Evolutionary conservation across 2,797 vertebrate genomes (phyloP), one percentile per base, ranked within the genome.

Genomic region (Scomberomorus guttatus): DNA sequence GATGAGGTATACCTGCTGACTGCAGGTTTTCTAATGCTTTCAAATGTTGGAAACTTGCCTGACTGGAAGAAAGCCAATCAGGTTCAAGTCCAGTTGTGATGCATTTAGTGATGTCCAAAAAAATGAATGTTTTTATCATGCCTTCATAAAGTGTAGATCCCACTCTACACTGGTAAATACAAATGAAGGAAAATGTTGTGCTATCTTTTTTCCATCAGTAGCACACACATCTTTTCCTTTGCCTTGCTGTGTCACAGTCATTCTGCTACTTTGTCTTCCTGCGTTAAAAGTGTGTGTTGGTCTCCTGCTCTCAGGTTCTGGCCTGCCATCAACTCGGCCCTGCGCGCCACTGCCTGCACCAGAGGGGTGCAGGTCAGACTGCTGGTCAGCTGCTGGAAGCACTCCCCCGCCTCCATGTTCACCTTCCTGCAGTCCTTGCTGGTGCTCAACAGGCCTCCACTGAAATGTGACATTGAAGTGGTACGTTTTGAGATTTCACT

Each of bases 311-410:
- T 22, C 75, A 96, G 96, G 85, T 96, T 94, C 87, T 97, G 95
- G 95, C 94, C 95, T 0, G 64, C 80, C 50, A 94, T 96, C 3
- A 96, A 96, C 84, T 82, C 89, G 0, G 91, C 92, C 0, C 77
- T 96, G 55, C 93, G 95, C 0, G 86, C 89, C 0, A 95, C 94
- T 0, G 94, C 95, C 3, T 96, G 95, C 64, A 82, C 89, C 22
- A 83, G 91, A 29, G 61, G 63, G 0, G 94, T 96, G 4, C 77
- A 86, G 37, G 95, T 96, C 18, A 84, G 77, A 12, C 87, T 96
- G 42, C 76, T 96, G 83, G 89, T 96, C 68, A 96, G 96, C 89
- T 96, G 96, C 67, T 96, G 96, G 96, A 34, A 56, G 24, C 95
- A 96, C 67, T 96, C 96, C 0, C 76, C 84, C 0, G 76, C 52